phyloP scores from a whole-genome alignment of 1,140 invertebrate species.

The Oryzaephilus surinamensis region DNA sequence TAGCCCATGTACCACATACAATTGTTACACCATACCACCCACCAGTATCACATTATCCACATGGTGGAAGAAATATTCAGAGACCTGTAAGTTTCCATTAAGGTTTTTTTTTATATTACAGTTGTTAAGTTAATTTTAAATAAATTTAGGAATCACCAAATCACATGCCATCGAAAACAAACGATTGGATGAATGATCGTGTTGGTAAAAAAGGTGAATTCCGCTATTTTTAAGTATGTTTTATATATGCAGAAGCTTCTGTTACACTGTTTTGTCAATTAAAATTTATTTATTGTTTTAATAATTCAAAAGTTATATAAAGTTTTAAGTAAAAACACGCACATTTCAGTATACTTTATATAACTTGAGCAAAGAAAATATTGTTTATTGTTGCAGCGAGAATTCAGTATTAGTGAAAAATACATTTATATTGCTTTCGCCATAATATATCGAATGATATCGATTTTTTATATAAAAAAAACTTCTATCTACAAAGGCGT shows the following conservation, averaged over 20 bases:
- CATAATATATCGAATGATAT: too few relatives aligned
- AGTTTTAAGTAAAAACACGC: too few relatives aligned
- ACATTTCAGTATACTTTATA: constrained; percentile 5
- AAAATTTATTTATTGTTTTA: too few relatives aligned
- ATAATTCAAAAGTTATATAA: too few relatives aligned
- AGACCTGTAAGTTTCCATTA: constrained; percentile 24
- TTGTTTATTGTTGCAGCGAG: constrained; percentile 7
- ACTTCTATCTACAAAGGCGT: too few relatives aligned
- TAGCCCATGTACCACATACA: constrained; percentile 94
- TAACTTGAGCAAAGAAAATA: constrained; percentile 1
- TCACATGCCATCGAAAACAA: constrained; percentile 28
- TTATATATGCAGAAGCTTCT: constrained; percentile 2
- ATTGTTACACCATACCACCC: constrained; percentile 69
- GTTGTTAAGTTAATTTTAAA: background rate
- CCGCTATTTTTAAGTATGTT: constrained; percentile 70
- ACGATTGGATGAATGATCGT: constrained; percentile 78
- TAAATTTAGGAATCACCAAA: constrained; percentile 25
- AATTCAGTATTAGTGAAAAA: background rate
- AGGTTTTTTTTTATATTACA: constrained; percentile 5
- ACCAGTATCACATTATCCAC: constrained; percentile 60
- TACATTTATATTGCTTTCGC: too few relatives aligned
- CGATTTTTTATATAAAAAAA: too few relatives aligned
- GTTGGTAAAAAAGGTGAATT: constrained; percentile 93
- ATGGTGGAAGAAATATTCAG: constrained; percentile 12
- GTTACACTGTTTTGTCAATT: too few relatives aligned